Percentiles rank a stretch among this genome's conserved stretches.
Evolutionary conservation across 2,888 invertebrate species (phyloP).

Genomic region (Gari tellinella): DNA sequence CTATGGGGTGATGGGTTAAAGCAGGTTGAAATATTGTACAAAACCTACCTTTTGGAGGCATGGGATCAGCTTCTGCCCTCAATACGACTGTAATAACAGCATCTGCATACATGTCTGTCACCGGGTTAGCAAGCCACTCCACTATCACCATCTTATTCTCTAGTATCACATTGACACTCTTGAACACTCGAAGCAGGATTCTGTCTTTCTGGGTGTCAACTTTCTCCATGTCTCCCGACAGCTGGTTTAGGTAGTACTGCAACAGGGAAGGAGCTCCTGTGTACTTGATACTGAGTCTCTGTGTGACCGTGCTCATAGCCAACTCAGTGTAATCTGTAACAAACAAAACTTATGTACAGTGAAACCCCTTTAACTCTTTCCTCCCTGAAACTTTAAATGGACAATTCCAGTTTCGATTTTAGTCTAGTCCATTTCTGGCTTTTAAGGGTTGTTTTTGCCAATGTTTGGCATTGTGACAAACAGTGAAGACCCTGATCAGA

Average conservation of each 20-base stretch:
- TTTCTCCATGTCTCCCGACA: constrained; percentile 82
- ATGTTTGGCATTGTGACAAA: too few species aligned
- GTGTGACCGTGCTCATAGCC: constrained; percentile 95
- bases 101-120: constrained; percentile 99
- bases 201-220: constrained; percentile 61
- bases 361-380: too few species aligned
- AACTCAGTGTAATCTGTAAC: constrained; percentile 96
- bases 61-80: constrained; percentile 83
- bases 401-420: too few species aligned
- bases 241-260: constrained; percentile 84
- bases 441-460: too few species aligned
- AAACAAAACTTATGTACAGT: too few species aligned
- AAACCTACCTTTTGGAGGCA: constrained; percentile 77
- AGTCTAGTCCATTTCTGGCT: too few species aligned
- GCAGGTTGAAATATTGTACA: too few species aligned
- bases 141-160: constrained; percentile 93
- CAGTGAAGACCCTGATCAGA: too few species aligned
- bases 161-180: constrained; percentile 92
- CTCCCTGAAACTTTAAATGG: too few species aligned
- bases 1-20: too few species aligned
- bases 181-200: constrained; percentile 89
- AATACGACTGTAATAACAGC: constrained; percentile 95
- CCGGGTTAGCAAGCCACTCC: constrained; percentile 97
- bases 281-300: constrained; percentile 96
- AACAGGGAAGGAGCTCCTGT: constrained; percentile 88